A percentile compares a stretch with the other conserved stretches of the same genome.
phyloP scores from a whole-genome alignment of 2,113 vertebrate genomes.

The Varanus salvator region DNA sequence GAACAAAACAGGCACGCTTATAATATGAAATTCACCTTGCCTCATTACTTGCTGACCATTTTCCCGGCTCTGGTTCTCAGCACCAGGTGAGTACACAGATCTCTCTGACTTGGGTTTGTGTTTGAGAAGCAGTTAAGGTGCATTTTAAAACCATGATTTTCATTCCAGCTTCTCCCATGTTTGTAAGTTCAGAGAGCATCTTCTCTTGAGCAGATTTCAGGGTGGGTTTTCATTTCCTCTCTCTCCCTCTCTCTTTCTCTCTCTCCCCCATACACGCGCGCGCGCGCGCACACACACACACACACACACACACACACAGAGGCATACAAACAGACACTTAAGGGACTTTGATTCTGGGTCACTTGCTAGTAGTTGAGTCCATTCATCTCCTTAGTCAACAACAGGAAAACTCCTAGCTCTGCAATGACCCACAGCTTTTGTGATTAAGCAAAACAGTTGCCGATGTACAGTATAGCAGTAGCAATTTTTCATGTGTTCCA shows the following conservation, averaged over 20 bases:
- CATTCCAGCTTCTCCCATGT: slow-evolving; percentile 5
- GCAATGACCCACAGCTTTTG: slow-evolving; percentile 8
- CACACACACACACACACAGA: too few relatives aligned
- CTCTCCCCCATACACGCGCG: neutral
- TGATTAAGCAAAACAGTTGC: slow-evolving; percentile 32
- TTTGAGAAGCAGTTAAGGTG: neutral
- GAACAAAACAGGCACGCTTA: slow-evolving; percentile 17
- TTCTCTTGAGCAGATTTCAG: neutral
- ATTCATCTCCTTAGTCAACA: neutral
- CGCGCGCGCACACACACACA: neutral
- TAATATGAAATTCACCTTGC: slow-evolving; percentile 75
- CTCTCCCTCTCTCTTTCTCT: neutral
- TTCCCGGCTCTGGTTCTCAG: slow-evolving; percentile 72
- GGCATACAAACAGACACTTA: neutral
- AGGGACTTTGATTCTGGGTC: neutral
- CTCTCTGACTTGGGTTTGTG: neutral
- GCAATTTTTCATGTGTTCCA: neutral
- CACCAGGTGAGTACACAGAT: slow-evolving; percentile 76
- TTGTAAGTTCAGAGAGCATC: slow-evolving; percentile 46
- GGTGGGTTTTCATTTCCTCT: neutral
- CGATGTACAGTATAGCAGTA: slow-evolving; percentile 9
- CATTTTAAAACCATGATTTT: neutral
- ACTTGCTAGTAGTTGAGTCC: neutral
- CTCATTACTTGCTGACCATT: slow-evolving; percentile 75
- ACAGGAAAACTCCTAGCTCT: neutral